phyloP scores from a whole-genome alignment of 2,888 invertebrate species.

The Acleris laterana region DNA sequence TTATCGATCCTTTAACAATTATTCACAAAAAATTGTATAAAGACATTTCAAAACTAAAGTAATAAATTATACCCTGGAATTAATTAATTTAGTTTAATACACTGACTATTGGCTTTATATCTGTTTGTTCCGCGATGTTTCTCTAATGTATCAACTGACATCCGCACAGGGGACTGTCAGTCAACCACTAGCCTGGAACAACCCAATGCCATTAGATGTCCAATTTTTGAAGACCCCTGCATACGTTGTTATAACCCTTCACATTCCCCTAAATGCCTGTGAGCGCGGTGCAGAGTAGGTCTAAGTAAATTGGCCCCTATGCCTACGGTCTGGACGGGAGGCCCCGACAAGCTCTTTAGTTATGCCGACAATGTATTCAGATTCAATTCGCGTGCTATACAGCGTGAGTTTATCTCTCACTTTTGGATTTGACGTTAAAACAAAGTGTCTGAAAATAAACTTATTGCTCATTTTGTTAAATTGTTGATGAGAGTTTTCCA shows the following conservation, averaged over 20 bases:
- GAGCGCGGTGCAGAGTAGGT: conserved; percentile 40
- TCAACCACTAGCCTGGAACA: conserved; percentile 73
- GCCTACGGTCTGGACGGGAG: conserved; percentile 50
- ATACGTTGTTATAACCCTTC: conserved; percentile 38
- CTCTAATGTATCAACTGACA: conserved; percentile 66
- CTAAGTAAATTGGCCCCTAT: conserved; percentile 51
- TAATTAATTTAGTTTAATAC: background rate
- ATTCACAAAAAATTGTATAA: too few species aligned
- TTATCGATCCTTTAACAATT: too few species aligned
- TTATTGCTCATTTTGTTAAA: background rate
- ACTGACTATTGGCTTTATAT: conserved; percentile 26
- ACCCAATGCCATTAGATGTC: conserved; percentile 69
- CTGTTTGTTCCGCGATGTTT: conserved; percentile 59
- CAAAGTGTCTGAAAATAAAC: background rate
- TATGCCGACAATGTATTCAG: conserved; percentile 72
- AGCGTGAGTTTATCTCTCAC: conserved; percentile 55
- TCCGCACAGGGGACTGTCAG: conserved; percentile 76
- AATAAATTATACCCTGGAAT: too few species aligned
- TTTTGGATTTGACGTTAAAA: conserved; percentile 44
- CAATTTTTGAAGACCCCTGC: conserved; percentile 59
- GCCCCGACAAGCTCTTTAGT: conserved; percentile 64
- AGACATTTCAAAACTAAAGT: too few species aligned
- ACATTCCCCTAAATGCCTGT: conserved; percentile 5
- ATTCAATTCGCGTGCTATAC: conserved; percentile 61
- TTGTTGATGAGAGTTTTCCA: background rate